Evolutionary conservation across 2,797 vertebrate species (phyloP), one percentile per base, ranked within the genome.

Genomic region (Helarctos malayanus): DNA sequence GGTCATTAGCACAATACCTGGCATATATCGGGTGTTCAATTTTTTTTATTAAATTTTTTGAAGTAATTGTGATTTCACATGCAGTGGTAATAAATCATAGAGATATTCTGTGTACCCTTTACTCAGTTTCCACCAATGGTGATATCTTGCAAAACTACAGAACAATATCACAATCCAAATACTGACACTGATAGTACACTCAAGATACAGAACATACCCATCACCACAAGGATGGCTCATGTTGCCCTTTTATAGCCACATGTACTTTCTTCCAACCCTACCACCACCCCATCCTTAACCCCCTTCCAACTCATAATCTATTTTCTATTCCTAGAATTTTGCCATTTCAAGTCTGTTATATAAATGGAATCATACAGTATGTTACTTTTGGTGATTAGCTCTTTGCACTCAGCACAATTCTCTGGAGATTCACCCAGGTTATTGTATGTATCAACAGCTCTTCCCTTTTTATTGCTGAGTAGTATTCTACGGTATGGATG

Each of bases 41-140:
- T 57, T 79, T 52, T 73, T 89, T 41, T 27, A 59, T 10, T 59
- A 32, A 94, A 71, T 2, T 35, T 82, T 73, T 91, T 57, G 52
- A 96, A 56, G 79, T 38, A 32, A 63, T 3, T 56, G 23, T 32
- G 32, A 78, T 80, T 90, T 85, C 29, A 21, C 3, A 38, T 7
- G 21, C 29, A 68, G 41, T 16, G 54, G 21, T 54, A 25, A 63
- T 19, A 91, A 56, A 45, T 71, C 71, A 85, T 27, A 73, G 75
- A 56, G 41, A 59, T 41, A 54, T 14, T 25, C 8, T 21, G 1
- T 16, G 6, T 68, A 41, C 25, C 11, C 27, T 82, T 68, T 35
- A 57, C 25, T 32, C 38, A 54, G 29, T 41, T 56, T 35, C 54
- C 15, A 52, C 5, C 15, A 25, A 45, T 6, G 21, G 57, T 29